These are phyloP conservation scores for Diogma glabrata DNA, from an alignment of 2,888 invertebrate genomes.

Conservation along the genomic window DNA sequence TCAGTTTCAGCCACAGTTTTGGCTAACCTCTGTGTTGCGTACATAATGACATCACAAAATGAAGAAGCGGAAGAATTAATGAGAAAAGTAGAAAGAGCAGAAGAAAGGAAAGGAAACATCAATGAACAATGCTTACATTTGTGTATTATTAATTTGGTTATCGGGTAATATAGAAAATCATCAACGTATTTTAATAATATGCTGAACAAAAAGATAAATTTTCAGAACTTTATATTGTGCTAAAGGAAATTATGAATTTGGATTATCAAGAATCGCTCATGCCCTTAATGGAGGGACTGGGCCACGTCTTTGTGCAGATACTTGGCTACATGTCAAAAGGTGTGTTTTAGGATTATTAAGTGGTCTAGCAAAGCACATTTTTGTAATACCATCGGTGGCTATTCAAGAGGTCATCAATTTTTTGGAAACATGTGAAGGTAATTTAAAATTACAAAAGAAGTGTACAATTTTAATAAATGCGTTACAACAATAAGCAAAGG, in stretches of 20 bases:
- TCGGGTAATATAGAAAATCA: slow-evolving; percentile 49
- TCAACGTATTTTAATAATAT: neutral
- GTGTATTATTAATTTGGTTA: slow-evolving; percentile 97
- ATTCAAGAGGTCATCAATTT: slow-evolving; percentile 75
- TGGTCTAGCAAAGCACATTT: slow-evolving; percentile 73
- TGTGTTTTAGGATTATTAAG: slow-evolving; percentile 83
- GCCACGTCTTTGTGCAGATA: slow-evolving; percentile 85
- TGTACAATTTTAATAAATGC: too few relatives aligned
- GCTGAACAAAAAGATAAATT: slow-evolving; percentile 16
- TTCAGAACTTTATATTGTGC: slow-evolving; percentile 86
- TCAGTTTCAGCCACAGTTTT: slow-evolving; percentile 94
- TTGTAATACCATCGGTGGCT: slow-evolving; percentile 67
- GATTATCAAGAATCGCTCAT: slow-evolving; percentile 93
- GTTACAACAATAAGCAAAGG: too few relatives aligned
- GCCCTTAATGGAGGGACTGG: slow-evolving; percentile 50
- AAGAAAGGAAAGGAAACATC: slow-evolving; percentile 83
- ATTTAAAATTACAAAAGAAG: too few relatives aligned
- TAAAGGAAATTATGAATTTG: slow-evolving; percentile 98
- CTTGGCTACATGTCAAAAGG: slow-evolving; percentile 96
- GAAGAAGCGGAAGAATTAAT: slow-evolving; percentile 98
- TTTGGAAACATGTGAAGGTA: slow-evolving; percentile 73
- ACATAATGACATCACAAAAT: slow-evolving; percentile 98
- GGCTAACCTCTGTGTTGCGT: slow-evolving; percentile 96
- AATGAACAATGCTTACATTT: slow-evolving; percentile 92
- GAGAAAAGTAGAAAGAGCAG: slow-evolving; percentile 97